Evolutionary conservation across 2,888 invertebrate genomes (phyloP).

Genomic region (Xanthorhoe spadicearia): DNA sequence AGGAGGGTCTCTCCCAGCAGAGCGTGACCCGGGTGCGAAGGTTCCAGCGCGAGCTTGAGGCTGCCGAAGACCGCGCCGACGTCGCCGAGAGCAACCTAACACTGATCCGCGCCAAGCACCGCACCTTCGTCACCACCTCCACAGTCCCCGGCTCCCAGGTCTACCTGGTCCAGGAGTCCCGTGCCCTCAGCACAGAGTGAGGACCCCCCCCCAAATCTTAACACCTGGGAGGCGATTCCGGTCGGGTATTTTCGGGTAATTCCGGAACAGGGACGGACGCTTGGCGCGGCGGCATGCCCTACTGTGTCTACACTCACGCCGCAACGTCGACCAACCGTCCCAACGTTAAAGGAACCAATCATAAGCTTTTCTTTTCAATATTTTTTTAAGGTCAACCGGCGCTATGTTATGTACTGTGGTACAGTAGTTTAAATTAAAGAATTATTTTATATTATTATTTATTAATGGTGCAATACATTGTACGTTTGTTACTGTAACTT

Average conservation of each 20-base stretch:
- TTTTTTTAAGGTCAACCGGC: slow-evolving; percentile 76
- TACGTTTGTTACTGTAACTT: slow-evolving; percentile 83
- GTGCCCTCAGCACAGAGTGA: slow-evolving; percentile 84
- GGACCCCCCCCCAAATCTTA: slow-evolving; percentile 49
- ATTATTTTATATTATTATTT: slow-evolving; percentile 83
- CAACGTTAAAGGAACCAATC: slow-evolving; percentile 79
- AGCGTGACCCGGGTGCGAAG: slow-evolving; percentile 97
- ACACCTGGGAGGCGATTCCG: slow-evolving; percentile 79
- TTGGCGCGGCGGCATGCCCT: slow-evolving; percentile 75
- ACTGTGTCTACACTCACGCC: slow-evolving; percentile 77
- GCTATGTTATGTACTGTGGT: slow-evolving; percentile 69
- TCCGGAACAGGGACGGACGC: slow-evolving; percentile 76
- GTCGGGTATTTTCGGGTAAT: slow-evolving; percentile 84
- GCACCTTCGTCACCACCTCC: slow-evolving; percentile 98
- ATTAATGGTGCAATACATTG: slow-evolving; percentile 81
- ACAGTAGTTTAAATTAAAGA: slow-evolving; percentile 77
- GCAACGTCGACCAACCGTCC: slow-evolving; percentile 77
- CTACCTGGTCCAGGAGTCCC: slow-evolving; percentile 95
- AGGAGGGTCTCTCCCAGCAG: slow-evolving; percentile 96
- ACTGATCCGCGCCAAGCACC: slow-evolving; percentile 98
- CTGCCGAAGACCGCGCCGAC: slow-evolving; percentile 98
- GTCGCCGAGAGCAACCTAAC: slow-evolving; percentile 97
- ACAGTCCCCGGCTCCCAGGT: slow-evolving; percentile 96
- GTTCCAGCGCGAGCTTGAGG: slow-evolving; percentile 99
- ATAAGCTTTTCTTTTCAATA: slow-evolving; percentile 77